Conservation (phyloP, 2,797 vertebrate species). For the Microctenopoma lineatum region DNA sequence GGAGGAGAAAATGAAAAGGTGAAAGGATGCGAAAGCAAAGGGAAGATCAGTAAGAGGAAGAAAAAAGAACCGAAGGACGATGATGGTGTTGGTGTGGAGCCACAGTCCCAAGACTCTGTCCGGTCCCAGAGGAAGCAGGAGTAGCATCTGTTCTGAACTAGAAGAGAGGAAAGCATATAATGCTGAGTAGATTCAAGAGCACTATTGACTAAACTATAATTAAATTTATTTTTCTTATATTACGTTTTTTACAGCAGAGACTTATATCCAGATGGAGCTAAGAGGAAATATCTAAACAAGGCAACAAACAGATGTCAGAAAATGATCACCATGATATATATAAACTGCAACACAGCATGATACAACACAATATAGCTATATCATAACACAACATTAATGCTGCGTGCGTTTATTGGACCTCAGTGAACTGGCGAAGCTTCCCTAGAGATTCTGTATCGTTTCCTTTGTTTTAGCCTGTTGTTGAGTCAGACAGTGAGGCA, state of each 20-base stretch:
- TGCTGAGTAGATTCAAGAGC: constrained; percentile 26
- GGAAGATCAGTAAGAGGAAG: constrained; percentile 12
- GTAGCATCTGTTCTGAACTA: constrained; percentile 53
- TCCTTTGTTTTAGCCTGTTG: background rate
- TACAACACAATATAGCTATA: background rate
- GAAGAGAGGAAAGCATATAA: constrained; percentile 14
- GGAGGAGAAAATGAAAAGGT: constrained; percentile 32
- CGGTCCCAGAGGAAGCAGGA: constrained; percentile 58
- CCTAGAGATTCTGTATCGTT: background rate
- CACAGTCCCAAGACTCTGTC: constrained; percentile 57
- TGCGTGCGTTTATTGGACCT: background rate
- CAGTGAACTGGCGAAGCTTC: background rate
- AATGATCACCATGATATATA: background rate
- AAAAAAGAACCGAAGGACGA: constrained; percentile 41
- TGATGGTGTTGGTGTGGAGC: constrained; percentile 53
- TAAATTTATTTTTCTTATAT: constrained; percentile 25
- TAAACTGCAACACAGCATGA: background rate
- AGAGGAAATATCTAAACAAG: background rate
- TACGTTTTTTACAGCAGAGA: constrained; percentile 15
- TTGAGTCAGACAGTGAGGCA: background rate
- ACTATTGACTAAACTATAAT: constrained; percentile 35
- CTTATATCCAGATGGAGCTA: constrained; percentile 8
- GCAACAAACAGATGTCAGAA: background rate
- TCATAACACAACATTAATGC: background rate
- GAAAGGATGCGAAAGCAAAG: constrained; percentile 9